Evolutionary conservation across 2,113 vertebrate genomes (phyloP).

Genomic region (Glaucidium brasilianum): DNA sequence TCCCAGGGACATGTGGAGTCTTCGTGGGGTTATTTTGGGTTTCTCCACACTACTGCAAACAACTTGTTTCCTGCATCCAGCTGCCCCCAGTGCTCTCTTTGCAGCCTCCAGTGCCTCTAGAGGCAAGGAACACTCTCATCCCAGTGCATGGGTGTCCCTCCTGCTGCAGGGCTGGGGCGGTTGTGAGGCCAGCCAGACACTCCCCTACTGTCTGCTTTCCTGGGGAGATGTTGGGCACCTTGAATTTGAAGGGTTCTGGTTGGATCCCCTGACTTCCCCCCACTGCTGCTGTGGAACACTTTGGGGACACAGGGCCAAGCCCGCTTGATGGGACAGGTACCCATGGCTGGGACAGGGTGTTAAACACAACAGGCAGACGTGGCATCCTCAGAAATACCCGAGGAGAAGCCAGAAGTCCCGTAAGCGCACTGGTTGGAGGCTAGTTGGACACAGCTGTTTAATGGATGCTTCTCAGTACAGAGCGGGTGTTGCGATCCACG

Average conservation of each 20-base stretch:
- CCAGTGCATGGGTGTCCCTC: background rate
- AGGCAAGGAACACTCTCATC: background rate
- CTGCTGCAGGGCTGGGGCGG: fast-evolving
- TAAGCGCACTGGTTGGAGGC: background rate
- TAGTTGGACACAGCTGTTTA: constrained; percentile 65
- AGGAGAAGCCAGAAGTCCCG: background rate
- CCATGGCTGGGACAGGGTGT: background rate
- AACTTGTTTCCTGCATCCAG: background rate
- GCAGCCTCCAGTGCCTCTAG: background rate
- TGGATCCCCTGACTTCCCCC: background rate
- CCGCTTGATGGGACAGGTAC: background rate
- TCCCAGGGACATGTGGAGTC: background rate
- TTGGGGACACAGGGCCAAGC: background rate
- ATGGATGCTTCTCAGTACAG: constrained; percentile 38
- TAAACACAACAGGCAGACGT: background rate
- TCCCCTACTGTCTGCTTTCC: background rate
- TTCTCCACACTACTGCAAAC: background rate
- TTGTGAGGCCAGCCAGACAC: background rate
- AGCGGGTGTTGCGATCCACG: background rate
- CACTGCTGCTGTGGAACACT: background rate
- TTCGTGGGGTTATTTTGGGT: background rate
- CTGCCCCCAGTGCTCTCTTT: background rate
- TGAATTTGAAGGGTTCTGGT: fast-evolving
- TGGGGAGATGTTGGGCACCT: background rate
- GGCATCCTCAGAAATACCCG: fast-evolving